Conservation (phyloP, 2,888 invertebrate species). For the Ophonus ardosiacus region DNA sequence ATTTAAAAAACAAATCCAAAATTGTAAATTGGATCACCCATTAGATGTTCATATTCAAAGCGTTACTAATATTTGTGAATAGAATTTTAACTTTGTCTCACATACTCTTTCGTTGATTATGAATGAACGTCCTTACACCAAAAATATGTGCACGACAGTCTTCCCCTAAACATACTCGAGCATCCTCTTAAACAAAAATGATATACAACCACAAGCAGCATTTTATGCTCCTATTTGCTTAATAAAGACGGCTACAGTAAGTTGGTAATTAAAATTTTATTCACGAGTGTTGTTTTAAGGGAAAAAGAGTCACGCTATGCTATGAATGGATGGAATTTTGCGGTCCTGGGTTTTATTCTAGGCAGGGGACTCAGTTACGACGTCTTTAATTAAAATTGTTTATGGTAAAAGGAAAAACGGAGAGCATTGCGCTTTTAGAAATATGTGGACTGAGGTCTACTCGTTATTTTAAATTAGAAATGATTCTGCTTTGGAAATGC, state of each 20-base stretch:
- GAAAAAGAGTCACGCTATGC: conserved; percentile 11
- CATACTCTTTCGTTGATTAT: too few species aligned
- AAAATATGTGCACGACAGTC: too few species aligned
- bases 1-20: too few species aligned
- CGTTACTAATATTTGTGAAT: too few species aligned
- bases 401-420: conserved; percentile 12
- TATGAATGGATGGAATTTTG: conserved; percentile 14
- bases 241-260: conserved; percentile 41
- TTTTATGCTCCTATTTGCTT: conserved; percentile 48
- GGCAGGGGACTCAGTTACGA: neutral
- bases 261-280: conserved; percentile 53
- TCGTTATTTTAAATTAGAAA: conserved; percentile 7
- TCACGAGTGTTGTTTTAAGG: conserved; percentile 30
- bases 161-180: neutral
- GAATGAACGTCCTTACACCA: too few species aligned
- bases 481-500: neutral
- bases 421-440: conserved; percentile 20
- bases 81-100: too few species aligned
- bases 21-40: too few species aligned
- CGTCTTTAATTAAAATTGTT: conserved; percentile 50
- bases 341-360: conserved; percentile 11
- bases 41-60: too few species aligned
- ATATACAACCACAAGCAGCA: neutral
- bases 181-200: neutral
- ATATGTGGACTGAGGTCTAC: neutral